phyloP scores from a whole-genome alignment of 2,797 vertebrate species.

The Hybognathus amarus region DNA sequence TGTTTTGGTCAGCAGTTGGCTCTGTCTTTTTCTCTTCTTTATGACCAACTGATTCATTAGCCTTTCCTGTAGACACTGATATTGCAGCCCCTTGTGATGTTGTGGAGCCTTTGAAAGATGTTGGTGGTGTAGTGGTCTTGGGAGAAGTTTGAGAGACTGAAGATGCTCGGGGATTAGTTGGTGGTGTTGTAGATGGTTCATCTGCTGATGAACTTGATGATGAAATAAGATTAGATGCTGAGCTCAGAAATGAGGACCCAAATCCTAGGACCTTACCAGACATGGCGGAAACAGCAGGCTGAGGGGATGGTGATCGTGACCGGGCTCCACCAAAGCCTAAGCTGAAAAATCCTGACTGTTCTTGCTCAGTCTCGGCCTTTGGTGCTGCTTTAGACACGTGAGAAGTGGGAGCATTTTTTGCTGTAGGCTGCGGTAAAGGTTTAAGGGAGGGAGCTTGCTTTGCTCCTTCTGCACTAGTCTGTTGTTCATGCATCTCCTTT shows the following conservation, averaged over 20 bases:
- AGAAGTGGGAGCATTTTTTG: slow-evolving; percentile 56
- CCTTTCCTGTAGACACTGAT: slow-evolving; percentile 67
- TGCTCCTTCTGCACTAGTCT: slow-evolving; percentile 44
- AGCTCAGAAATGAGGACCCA: slow-evolving; percentile 93
- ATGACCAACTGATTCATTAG: slow-evolving; percentile 64
- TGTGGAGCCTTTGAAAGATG: slow-evolving; percentile 59
- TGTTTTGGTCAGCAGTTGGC: slow-evolving; percentile 65
- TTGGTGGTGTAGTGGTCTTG: slow-evolving; percentile 35
- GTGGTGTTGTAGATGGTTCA: slow-evolving; percentile 73
- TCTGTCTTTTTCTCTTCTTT: slow-evolving; percentile 73
- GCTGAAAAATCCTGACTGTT: slow-evolving; percentile 58
- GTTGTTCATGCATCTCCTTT: slow-evolving; percentile 40
- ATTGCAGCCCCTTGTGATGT: slow-evolving; percentile 72
- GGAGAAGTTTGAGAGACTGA: slow-evolving; percentile 39
- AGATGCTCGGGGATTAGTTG: slow-evolving; percentile 66
- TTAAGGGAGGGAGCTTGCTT: slow-evolving; percentile 65
- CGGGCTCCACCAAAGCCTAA: slow-evolving; percentile 73
- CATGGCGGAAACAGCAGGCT: slow-evolving; percentile 73
- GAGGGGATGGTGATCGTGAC: slow-evolving; percentile 64
- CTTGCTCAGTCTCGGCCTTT: slow-evolving; percentile 62
- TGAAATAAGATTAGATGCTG: slow-evolving; percentile 90
- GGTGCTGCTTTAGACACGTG: slow-evolving; percentile 32
- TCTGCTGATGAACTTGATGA: slow-evolving; percentile 78
- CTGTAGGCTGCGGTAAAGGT: slow-evolving; percentile 62
- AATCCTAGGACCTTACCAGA: slow-evolving; percentile 93